phyloP scores from a whole-genome alignment of 2,888 invertebrate species.

The Synanthedon formicaeformis region DNA sequence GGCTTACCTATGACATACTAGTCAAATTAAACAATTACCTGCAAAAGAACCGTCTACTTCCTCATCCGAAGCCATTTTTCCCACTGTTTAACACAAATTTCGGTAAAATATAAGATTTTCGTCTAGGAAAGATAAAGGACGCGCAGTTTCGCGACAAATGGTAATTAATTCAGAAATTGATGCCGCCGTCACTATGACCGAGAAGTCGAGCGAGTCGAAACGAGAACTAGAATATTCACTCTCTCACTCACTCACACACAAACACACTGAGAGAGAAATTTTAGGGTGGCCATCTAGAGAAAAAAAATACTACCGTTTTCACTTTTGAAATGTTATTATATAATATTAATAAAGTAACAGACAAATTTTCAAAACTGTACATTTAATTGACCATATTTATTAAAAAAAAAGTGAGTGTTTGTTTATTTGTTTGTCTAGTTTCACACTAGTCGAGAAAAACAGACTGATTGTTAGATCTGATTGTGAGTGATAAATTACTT shows the following conservation, averaged over 20 bases:
- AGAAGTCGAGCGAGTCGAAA: constrained; percentile 32
- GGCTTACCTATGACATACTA: constrained; percentile 71
- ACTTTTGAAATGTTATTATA: no score
- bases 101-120: constrained; percentile 46
- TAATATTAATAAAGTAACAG: no score
- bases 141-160: constrained; percentile 72
- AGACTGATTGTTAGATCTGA: no score
- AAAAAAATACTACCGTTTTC: neutral
- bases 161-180: constrained; percentile 72
- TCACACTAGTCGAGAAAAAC: no score
- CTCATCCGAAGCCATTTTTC: constrained; percentile 86
- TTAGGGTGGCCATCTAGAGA: constrained; percentile 10
- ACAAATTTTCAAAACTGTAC: no score
- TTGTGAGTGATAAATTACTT: no score
- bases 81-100: constrained; percentile 47
- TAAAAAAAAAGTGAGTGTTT: no score
- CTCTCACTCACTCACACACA: constrained; percentile 4
- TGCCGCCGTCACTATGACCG: constrained; percentile 65
- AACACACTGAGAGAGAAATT: constrained; percentile 10
- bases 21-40: constrained; percentile 76
- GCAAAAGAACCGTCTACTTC: constrained; percentile 88
- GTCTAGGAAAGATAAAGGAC: constrained; percentile 64
- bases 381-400: no score
- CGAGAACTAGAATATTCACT: constrained; percentile 36
- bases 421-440: no score